phyloP scores from a whole-genome alignment of 2,888 invertebrate species.

The Argyra leucocephala region DNA sequence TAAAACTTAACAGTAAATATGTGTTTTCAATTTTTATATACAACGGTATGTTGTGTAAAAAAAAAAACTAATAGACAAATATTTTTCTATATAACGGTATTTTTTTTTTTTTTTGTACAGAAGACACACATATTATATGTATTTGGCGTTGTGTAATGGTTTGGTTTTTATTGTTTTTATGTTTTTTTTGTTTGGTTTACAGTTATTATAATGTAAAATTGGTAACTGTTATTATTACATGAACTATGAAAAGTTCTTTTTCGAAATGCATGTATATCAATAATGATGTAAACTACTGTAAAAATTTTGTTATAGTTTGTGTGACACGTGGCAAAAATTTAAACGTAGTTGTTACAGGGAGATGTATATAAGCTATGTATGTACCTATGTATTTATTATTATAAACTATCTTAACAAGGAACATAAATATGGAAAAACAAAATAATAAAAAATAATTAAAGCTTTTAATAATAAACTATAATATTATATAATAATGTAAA shows the following conservation, averaged over 20 bases:
- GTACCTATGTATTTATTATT: too few species aligned
- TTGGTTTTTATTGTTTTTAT: background rate
- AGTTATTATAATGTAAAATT: background rate
- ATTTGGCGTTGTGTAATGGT: background rate
- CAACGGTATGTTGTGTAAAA: background rate
- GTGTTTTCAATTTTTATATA: too few species aligned
- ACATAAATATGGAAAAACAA: too few species aligned
- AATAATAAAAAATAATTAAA: too few species aligned
- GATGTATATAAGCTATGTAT: background rate
- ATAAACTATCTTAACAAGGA: too few species aligned
- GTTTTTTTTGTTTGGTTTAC: background rate
- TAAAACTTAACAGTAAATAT: background rate
- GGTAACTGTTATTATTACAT: background rate
- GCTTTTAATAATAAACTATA: too few species aligned
- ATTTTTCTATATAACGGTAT: background rate
- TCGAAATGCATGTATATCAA: too few species aligned
- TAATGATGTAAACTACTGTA: background rate
- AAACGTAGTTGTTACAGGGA: background rate
- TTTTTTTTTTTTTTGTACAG: background rate
- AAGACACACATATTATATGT: too few species aligned
- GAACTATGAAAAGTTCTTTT: too few species aligned
- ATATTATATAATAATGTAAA: too few species aligned
- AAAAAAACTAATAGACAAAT: background rate
- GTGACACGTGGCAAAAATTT: background rate
- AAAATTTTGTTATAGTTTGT: background rate